Percentiles rank a stretch among this genome's conserved stretches.
phyloP scores from a whole-genome alignment of 2,888 invertebrate species.

The Amblyjoppa fuscipennis region DNA sequence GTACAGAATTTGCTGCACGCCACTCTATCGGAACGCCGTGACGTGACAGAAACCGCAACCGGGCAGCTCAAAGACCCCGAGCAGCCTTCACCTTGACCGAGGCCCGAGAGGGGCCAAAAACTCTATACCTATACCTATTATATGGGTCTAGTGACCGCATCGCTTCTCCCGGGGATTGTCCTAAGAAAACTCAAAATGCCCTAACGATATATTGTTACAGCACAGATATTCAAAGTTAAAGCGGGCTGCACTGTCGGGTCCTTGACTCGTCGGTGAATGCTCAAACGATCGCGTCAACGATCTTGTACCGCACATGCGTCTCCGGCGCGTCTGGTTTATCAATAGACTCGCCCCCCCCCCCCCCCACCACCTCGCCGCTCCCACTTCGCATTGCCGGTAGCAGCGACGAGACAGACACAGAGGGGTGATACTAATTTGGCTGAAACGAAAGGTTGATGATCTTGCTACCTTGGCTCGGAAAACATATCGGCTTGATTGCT shows the following conservation, averaged over 20 bases:
- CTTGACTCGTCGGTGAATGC: constrained; percentile 30
- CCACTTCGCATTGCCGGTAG: constrained; percentile 4
- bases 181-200: constrained; percentile 18
- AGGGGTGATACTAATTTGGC: constrained; percentile 52
- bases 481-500: constrained; percentile 13
- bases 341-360: constrained; percentile 36
- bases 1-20: not conserved
- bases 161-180: not conserved
- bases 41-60: not conserved
- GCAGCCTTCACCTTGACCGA: constrained; percentile 83
- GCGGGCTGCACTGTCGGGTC: constrained; percentile 5
- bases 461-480: constrained; percentile 46
- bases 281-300: constrained; percentile 48
- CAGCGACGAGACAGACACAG: constrained; percentile 25
- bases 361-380: not conserved
- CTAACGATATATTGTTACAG: constrained; percentile 22
- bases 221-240: not conserved
- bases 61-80: not conserved
- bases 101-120: constrained; percentile 12
- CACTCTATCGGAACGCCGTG: not conserved
- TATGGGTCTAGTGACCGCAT: constrained; percentile 8
- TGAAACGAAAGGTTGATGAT: constrained; percentile 63
- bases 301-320: constrained; percentile 37
- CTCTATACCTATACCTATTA: constrained; percentile 66
- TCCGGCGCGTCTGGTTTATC: constrained; percentile 63